Base-by-base conservation (phyloP, 2,888 invertebrate genomes). In the Villa cingulata region DNA sequence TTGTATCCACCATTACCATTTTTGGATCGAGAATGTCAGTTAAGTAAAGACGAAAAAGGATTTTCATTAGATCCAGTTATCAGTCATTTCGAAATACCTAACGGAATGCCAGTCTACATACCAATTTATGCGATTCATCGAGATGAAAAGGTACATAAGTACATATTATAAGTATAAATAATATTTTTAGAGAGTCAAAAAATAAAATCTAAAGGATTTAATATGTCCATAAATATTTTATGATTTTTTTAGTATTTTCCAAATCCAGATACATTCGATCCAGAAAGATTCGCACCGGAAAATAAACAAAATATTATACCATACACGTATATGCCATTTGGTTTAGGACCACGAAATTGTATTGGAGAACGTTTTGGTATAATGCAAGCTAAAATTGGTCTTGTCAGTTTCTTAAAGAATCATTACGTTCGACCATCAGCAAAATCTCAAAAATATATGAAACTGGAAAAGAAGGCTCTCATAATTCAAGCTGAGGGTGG, bases 1-100 rank as follows among this genome's bases (percentile, higher is more conserved):
- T 51, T 69, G 43, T 70, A 70, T 56, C 70, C 70, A 1, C 59
- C 64, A 0, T 41, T 68, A 7, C 66, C 70, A 3, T 63, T 67
- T 48, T 49, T 70, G 27, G 69, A 70, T 53, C 58, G 70, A n/a
- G 56, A 60, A 36, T 69, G 66, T 46, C 63, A 62, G 9, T 49
- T 57, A 9, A 19, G 52, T 0, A 43, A 50, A 16, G 59, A 50
- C 0, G 53, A 56, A 3, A 45, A 51, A 1, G 61, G 59, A 17
- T 65, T 62, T 37, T 57, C 62, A 0, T 44, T 69, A 20, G 51
- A 56, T 15, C 67, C 68, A 0, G 59, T 56, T 37, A 41, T 45
- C 59, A 55, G 57, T 49, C 53, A 60, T 2, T 64, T 59, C 47
- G 38, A 18, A 3, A 55, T 70, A 27, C 62, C 66, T 6, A 51